Conservation (phyloP, 37 sponge, comb jelly and placozoan species). For the Lycopodina hypogea region DNA sequence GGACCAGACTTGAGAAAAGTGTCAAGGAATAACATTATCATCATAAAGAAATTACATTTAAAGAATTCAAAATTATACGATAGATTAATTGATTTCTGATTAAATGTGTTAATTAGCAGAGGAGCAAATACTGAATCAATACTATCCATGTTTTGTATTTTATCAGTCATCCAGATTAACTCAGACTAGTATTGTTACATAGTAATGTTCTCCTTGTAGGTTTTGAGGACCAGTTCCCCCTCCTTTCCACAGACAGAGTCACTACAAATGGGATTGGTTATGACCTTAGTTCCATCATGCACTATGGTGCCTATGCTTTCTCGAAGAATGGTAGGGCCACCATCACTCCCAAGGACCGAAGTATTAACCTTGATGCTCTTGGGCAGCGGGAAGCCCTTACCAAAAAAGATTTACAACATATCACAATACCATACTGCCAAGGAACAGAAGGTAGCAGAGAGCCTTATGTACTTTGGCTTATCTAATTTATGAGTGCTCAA, state of each 20-base stretch:
- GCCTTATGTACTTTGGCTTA: too few relatives aligned
- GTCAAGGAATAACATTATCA: too few relatives aligned
- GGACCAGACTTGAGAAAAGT: too few relatives aligned
- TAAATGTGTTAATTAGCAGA: too few relatives aligned
- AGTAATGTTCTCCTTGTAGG: conserved; percentile 41
- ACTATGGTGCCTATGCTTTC: conserved; percentile 73
- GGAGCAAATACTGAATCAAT: too few relatives aligned
- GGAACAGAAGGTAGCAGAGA: not conserved
- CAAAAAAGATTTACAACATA: conserved; percentile 50
- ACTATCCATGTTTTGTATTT: too few relatives aligned
- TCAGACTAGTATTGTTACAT: too few relatives aligned
- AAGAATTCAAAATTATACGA: too few relatives aligned
- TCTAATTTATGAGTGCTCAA: too few relatives aligned
- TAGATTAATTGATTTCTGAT: too few relatives aligned
- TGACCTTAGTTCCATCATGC: conserved; percentile 79
- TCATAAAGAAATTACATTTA: too few relatives aligned
- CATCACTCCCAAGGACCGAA: conserved; percentile 32
- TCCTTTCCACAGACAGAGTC: conserved; percentile 7
- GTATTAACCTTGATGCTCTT: conserved; percentile 3
- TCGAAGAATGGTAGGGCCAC: conserved; percentile 57
- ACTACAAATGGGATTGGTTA: conserved; percentile 67
- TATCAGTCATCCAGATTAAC: too few relatives aligned
- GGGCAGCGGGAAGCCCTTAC: conserved; percentile 69
- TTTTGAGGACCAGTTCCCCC: conserved; percentile 50
- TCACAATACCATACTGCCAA: conserved; percentile 46